These are phyloP conservation scores for Buteo buteo DNA, from an alignment of 2,113 vertebrate genomes.

Conservation along the genomic window DNA sequence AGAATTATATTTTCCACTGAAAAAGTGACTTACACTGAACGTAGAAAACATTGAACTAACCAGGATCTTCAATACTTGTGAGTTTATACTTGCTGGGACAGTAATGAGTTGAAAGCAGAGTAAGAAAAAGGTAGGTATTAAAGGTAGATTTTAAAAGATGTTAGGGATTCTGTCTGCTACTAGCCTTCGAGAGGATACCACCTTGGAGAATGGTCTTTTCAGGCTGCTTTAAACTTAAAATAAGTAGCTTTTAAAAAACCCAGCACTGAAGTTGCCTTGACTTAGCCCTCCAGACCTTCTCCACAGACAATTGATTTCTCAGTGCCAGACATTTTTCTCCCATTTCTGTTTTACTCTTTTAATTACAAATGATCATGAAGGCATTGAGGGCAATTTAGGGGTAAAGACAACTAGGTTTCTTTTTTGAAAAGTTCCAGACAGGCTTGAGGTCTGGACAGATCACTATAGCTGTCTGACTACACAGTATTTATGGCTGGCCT, in stretches of 20 bases:
- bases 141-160: neutral
- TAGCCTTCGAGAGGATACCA: neutral
- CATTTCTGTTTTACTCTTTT: neutral
- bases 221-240: neutral
- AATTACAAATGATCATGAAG: neutral
- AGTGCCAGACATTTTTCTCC: constrained; percentile 11
- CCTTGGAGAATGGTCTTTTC: neutral
- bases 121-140: neutral
- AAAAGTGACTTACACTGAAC: neutral
- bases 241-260: neutral
- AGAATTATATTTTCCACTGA: neutral
- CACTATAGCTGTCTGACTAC: neutral
- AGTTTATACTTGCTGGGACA: neutral
- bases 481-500: constrained; percentile 19
- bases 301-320: neutral
- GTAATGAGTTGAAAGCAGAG: neutral
- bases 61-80: neutral
- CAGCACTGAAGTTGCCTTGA: neutral
- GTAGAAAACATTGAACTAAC: neutral
- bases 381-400: neutral
- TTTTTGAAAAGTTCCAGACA: constrained; percentile 29
- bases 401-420: neutral
- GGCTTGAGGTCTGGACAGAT: neutral
- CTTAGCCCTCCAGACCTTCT: neutral
- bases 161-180: neutral